Base-by-base conservation (phyloP, 2,888 invertebrate genomes). In the Pinctada fucata region DNA sequence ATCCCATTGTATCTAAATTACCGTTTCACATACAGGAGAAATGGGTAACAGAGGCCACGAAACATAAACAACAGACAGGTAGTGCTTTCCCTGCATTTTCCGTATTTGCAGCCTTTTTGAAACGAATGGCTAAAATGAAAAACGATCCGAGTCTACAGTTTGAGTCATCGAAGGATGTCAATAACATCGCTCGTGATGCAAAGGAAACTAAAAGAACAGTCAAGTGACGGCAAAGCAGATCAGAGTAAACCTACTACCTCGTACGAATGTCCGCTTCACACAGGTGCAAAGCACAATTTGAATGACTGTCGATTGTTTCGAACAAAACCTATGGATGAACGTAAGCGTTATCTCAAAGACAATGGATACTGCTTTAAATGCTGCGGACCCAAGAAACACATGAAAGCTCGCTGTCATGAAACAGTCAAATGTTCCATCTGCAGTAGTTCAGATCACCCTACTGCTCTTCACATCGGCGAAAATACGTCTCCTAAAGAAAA, bases 121-220 rank as follows among this genome's bases (percentile, higher is more conserved):
- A n/a, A n/a, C n/a, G n/a, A n/a, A n/a, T n/a, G n/a, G n/a, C n/a
- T n/a, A n/a, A n/a, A n/a, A n/a, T n/a, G n/a, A n/a, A n/a, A n/a
- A n/a, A n/a, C n/a, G n/a, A n/a, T n/a, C n/a, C n/a, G n/a, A n/a
- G 79, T 45, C 77, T 84, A 31, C 31, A 31, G 51, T 75, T 69
- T 69, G 70, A 72, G 58, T 52, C 58, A 52, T 10, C 58, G 10
- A 52, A 52, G 58, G 58, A 52, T 10, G 5, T 52, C 5, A 52
- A 52, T 10, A 52, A 52, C 58, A 52, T 8, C 58, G 10, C 5
- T 52, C 58, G 58, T 52, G 58, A 52, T 52, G 58, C 58, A 52
- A 52, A 52, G 69, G 6, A 31, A 71, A n/a, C n/a, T 71, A 16
- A 10, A n/a, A n/a, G n/a, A n/a, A n/a, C n/a, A n/a, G n/a, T n/a